phyloP scores from a whole-genome alignment of 2,888 invertebrate genomes.

The Cantharis lateralis region DNA sequence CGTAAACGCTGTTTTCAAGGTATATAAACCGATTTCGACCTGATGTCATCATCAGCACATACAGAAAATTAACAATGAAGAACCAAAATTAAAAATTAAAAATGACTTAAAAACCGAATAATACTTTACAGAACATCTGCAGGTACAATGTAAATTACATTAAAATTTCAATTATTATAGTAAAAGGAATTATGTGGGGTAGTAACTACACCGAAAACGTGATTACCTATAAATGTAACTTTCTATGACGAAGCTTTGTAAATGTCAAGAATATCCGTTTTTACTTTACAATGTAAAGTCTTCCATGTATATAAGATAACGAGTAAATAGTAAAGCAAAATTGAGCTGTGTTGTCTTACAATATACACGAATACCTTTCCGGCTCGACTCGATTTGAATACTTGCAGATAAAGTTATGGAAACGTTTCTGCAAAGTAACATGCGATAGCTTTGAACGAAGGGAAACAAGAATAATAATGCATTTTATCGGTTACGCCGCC shows the following conservation, averaged over 20 bases:
- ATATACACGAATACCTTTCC: slow-evolving; percentile 34
- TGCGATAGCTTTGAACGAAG: slow-evolving; percentile 35
- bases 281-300: slow-evolving; percentile 14
- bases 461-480: slow-evolving; percentile 38
- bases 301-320: slow-evolving; percentile 15
- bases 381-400: slow-evolving; percentile 38
- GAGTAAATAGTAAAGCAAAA: slow-evolving; percentile 25
- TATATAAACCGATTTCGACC: too few species aligned
- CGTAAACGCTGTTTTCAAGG: too few species aligned
- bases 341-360: slow-evolving; percentile 25
- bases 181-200: neutral
- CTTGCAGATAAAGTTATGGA: slow-evolving; percentile 37
- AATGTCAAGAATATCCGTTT: slow-evolving; percentile 26
- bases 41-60: too few species aligned
- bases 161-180: neutral
- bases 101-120: neutral
- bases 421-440: slow-evolving; percentile 33
- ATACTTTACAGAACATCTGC: neutral
- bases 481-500: slow-evolving; percentile 35
- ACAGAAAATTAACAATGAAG: too few species aligned
- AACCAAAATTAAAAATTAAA: too few species aligned
- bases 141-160: neutral
- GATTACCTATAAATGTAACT: neutral
- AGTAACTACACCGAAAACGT: neutral
- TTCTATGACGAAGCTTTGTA: slow-evolving; percentile 1